Evolutionary conservation across 1,140 invertebrate species (phyloP).

Genomic region (Ephestia elutella): DNA sequence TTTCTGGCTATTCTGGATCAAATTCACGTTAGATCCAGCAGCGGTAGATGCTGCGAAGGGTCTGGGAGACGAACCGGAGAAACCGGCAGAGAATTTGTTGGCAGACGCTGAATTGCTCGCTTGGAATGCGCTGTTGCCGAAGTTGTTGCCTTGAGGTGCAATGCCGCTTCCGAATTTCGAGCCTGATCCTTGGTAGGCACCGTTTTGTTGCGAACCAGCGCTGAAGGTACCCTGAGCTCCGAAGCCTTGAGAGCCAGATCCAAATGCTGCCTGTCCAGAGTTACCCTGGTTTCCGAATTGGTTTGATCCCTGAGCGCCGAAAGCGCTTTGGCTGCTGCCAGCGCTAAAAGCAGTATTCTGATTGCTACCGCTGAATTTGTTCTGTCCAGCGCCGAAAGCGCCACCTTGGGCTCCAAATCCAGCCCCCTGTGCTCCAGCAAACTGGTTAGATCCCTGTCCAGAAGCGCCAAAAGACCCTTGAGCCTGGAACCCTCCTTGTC

Average conservation of each 20-base stretch:
- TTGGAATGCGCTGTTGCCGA: slow-evolving; percentile 6
- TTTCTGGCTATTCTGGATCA: slow-evolving; percentile 53
- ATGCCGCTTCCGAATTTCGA: slow-evolving; percentile 6
- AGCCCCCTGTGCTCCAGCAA: slow-evolving; percentile 4
- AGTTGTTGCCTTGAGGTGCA: slow-evolving; percentile 7
- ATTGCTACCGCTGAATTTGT: not conserved
- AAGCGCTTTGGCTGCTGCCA: slow-evolving; percentile 9
- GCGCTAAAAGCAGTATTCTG: not conserved
- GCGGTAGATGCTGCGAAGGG: slow-evolving; percentile 37
- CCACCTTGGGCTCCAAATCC: slow-evolving; percentile 11
- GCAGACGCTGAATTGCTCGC: slow-evolving; percentile 9
- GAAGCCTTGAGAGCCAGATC: slow-evolving; percentile 14
- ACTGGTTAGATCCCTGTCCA: slow-evolving; percentile 6
- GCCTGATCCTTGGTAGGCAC: not conserved
- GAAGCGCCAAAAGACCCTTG: slow-evolving; percentile 28
- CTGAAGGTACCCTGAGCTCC: slow-evolving; percentile 6
- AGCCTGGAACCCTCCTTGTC: slow-evolving; percentile 28
- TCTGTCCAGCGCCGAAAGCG: slow-evolving; percentile 1
- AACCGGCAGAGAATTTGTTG: slow-evolving; percentile 33
- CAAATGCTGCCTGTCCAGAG: slow-evolving; percentile 13
- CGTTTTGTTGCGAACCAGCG: slow-evolving; percentile 1
- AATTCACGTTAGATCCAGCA: slow-evolving; percentile 45
- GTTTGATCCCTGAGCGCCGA: slow-evolving; percentile 15
- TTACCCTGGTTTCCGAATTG: not conserved
- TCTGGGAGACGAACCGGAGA: slow-evolving; percentile 46